Evolutionary conservation across 1,140 invertebrate species (phyloP).

Genomic region (Bradysia coprophila): DNA sequence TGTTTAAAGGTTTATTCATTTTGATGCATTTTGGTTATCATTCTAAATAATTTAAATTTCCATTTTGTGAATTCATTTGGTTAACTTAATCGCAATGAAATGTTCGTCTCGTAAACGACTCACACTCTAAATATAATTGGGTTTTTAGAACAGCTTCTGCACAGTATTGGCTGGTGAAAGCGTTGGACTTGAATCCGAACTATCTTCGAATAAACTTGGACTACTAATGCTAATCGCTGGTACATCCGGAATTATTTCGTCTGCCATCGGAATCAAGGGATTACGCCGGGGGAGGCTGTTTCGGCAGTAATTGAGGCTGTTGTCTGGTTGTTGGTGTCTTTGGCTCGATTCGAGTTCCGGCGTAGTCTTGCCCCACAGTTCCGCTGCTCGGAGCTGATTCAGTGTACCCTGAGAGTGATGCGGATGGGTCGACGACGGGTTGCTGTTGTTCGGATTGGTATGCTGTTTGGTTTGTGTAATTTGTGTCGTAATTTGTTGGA

Average conservation of each 20-base stretch:
- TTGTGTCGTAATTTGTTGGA: not conserved
- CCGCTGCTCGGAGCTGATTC: conserved; percentile 20
- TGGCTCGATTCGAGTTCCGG: conserved; percentile 11
- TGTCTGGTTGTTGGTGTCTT: conserved; percentile 5
- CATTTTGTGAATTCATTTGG: too few relatives aligned
- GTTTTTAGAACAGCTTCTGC: conserved; percentile 1
- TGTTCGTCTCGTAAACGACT: too few relatives aligned
- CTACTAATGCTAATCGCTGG: conserved; percentile 19
- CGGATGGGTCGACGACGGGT: conserved; percentile 5
- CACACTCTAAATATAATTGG: too few relatives aligned
- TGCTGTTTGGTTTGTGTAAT: conserved; percentile 2
- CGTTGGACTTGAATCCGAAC: conserved; percentile 8
- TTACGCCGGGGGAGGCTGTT: conserved; percentile 20
- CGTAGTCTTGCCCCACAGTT: conserved; percentile 18
- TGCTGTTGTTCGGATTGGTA: conserved; percentile 8
- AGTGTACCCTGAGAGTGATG: conserved; percentile 11
- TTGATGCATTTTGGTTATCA: too few relatives aligned
- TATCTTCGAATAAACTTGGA: conserved; percentile 19
- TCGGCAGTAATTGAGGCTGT: conserved; percentile 15
- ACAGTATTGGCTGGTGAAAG: conserved; percentile 1
- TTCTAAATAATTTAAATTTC: too few relatives aligned
- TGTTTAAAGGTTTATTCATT: too few relatives aligned
- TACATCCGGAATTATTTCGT: conserved; percentile 10
- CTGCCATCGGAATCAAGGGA: conserved; percentile 7
- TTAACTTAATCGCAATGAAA: too few relatives aligned